Evolutionary conservation across 2,797 vertebrate species (phyloP).

Genomic region (Chrysocyon brachyurus): DNA sequence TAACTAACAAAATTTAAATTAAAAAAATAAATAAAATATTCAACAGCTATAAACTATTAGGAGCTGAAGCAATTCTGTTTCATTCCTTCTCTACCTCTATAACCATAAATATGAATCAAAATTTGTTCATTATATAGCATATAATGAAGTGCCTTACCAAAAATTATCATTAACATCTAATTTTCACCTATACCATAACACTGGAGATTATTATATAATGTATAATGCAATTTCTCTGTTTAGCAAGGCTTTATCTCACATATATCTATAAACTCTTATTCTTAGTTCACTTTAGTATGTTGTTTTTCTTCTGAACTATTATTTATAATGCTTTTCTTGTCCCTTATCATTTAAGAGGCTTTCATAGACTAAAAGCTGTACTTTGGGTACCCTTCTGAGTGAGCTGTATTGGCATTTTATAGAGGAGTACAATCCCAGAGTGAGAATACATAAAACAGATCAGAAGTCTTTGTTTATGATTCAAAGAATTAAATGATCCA

Average conservation of each 20-base stretch:
- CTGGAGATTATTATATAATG: neutral
- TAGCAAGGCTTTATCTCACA: neutral
- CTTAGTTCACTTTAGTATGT: conserved; percentile 16
- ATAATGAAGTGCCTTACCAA: neutral
- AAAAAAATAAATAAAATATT: neutral
- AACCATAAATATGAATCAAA: neutral
- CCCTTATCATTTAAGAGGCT: conserved; percentile 22
- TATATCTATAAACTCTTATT: neutral
- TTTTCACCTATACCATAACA: neutral
- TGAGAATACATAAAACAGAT: neutral
- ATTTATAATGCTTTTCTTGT: conserved; percentile 39
- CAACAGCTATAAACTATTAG: neutral
- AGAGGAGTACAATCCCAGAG: conserved; percentile 38
- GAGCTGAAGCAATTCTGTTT: neutral
- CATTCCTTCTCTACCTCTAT: neutral
- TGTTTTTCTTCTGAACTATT: conserved; percentile 28
- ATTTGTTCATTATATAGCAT: neutral
- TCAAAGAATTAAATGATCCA: neutral
- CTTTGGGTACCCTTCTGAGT: neutral
- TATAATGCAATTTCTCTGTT: neutral
- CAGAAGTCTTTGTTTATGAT: conserved; percentile 2
- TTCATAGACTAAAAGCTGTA: neutral
- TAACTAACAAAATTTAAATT: neutral
- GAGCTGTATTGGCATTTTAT: conserved; percentile 22
- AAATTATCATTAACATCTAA: neutral